Percentiles rank a stretch among this genome's conserved stretches.
phyloP scores from a whole-genome alignment of 2,888 invertebrate genomes.

The Andricus quercusramuli region DNA sequence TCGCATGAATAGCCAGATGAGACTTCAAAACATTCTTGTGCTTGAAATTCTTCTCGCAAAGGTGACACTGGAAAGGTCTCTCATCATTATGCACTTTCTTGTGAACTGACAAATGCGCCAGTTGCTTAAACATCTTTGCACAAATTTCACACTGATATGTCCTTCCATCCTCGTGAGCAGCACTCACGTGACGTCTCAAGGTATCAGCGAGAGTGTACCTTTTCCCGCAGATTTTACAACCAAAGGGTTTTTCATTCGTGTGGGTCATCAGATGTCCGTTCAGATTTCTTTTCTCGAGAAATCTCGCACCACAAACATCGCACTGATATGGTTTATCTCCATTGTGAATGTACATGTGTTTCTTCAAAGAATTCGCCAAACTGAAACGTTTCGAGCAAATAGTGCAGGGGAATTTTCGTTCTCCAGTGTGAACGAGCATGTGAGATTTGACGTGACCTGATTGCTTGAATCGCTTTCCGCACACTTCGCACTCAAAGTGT shows the following conservation, averaged over 20 bases:
- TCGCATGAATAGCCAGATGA: slow-evolving; percentile 78
- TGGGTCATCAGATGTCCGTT: slow-evolving; percentile 71
- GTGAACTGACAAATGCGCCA: slow-evolving; percentile 70
- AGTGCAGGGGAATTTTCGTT: slow-evolving; percentile 79
- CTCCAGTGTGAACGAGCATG: slow-evolving; percentile 80
- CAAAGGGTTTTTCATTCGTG: slow-evolving; percentile 69
- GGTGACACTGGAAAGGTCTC: slow-evolving; percentile 80
- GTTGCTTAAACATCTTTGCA: slow-evolving; percentile 73
- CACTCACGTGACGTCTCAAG: slow-evolving; percentile 68
- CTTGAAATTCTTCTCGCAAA: slow-evolving; percentile 80
- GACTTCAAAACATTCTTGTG: slow-evolving; percentile 79
- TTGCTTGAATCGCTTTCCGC: slow-evolving; percentile 79
- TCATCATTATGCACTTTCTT: slow-evolving; percentile 79
- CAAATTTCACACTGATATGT: slow-evolving; percentile 74
- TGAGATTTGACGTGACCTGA: slow-evolving; percentile 79
- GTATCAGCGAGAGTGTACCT: slow-evolving; percentile 71
- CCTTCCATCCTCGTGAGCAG: slow-evolving; percentile 69
- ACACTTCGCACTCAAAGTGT: slow-evolving; percentile 78
- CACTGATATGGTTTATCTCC: slow-evolving; percentile 72
- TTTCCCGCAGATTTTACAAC: slow-evolving; percentile 71
- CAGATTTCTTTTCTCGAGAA: slow-evolving; percentile 68
- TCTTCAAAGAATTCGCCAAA: slow-evolving; percentile 76
- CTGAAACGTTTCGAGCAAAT: slow-evolving; percentile 81
- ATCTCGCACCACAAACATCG: slow-evolving; percentile 69
- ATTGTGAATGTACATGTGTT: slow-evolving; percentile 79